A percentile compares a stretch with the other conserved stretches of the same genome.
Evolutionary conservation across 1,140 invertebrate genomes (phyloP).

Genomic region (Drosophila arizonae): DNA sequence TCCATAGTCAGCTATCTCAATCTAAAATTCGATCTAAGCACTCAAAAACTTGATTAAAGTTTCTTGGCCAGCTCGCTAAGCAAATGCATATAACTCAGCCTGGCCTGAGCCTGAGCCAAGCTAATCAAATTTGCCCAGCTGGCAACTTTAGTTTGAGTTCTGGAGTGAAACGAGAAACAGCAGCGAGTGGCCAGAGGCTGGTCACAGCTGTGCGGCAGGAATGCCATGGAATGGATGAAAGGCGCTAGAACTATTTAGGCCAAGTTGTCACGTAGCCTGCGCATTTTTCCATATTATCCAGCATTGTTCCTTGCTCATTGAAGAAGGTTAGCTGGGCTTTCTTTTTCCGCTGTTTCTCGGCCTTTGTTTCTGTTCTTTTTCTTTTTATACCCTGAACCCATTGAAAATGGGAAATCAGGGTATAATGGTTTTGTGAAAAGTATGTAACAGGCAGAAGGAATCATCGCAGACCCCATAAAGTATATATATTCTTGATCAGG

Average conservation of each 20-base stretch:
- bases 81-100: constrained; percentile 17
- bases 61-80: neutral
- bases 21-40: no score
- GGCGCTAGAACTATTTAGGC: constrained; percentile 32
- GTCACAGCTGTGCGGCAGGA: constrained; percentile 10
- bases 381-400: no score
- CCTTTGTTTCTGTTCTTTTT: neutral
- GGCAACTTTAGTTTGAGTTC: constrained; percentile 42
- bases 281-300: constrained; percentile 70
- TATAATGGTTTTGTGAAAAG: no score
- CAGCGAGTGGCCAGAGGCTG: neutral
- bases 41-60: neutral
- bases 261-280: constrained; percentile 59
- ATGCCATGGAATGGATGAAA: neutral
- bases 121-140: constrained; percentile 57
- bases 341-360: neutral
- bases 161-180: neutral
- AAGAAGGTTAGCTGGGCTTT: neutral
- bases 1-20: no score
- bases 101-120: neutral
- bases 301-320: constrained; percentile 1
- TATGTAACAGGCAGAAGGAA: no score
- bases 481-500: no score
- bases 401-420: no score
- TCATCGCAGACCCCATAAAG: no score